phyloP scores from a whole-genome alignment of 37 sponge, comb jelly and placozoan genomes.

The Halisarca cf. caerulea region DNA sequence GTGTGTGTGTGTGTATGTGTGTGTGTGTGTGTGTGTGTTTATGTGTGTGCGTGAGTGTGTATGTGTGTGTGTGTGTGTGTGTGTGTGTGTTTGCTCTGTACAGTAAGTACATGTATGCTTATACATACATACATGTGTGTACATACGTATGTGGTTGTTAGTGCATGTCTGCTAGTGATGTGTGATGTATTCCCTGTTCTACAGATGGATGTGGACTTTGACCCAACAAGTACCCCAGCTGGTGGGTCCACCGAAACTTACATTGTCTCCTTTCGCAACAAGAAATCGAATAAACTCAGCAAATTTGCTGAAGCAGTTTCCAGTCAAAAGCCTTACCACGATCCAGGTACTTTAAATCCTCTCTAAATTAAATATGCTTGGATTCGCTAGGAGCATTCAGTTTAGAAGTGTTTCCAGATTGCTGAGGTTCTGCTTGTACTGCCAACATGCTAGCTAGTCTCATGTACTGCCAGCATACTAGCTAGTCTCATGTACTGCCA shows the following conservation, averaged over 20 bases:
- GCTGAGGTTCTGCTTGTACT: too few relatives aligned
- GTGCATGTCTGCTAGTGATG: too few relatives aligned
- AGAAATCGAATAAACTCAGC: conserved; percentile 5
- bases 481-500: too few relatives aligned
- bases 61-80: conserved; percentile 4
- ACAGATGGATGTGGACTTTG: conserved; percentile 89
- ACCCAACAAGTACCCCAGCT: not conserved
- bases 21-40: not conserved
- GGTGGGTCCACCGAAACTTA: not conserved
- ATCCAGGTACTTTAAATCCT: conserved; percentile 58
- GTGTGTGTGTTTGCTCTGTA: not conserved
- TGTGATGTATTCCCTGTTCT: not conserved
- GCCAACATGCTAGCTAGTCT: too few relatives aligned
- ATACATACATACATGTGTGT: not conserved
- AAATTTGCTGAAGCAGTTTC: conserved; percentile 49
- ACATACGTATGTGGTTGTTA: too few relatives aligned
- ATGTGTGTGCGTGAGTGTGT: conserved; percentile 5
- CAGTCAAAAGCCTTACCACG: conserved; percentile 56
- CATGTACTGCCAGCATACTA: too few relatives aligned
- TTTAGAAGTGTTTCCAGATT: too few relatives aligned
- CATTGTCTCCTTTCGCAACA: not conserved
- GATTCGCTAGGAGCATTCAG: too few relatives aligned
- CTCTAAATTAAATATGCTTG: too few relatives aligned
- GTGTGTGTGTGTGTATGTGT: conserved; percentile 1
- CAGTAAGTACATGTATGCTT: not conserved